Evolutionary conservation across 2,113 vertebrate species (phyloP), one percentile per base, ranked within the genome.

Genomic region (Nerophis lumbriciformis): DNA sequence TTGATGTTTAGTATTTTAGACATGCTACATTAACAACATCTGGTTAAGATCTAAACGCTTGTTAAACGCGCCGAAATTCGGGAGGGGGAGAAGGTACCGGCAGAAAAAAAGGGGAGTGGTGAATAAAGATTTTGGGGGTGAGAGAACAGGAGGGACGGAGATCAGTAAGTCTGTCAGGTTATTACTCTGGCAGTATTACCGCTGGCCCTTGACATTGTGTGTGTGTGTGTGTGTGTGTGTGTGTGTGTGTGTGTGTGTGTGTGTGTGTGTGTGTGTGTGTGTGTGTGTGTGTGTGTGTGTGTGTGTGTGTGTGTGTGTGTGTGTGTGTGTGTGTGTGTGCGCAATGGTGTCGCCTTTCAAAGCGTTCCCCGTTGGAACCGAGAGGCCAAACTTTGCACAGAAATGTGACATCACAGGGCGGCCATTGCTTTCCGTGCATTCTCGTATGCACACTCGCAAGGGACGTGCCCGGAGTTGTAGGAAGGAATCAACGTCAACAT

Each of bases 21-120:
- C 90, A 93, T 90, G 90, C 85, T 90, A 91, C 90, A 92, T 92
- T 90, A 91, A 90, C 89, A 79, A 88, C 91, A 93, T 92, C 90
- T 92, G 91, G 88, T 91, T 91, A 91, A 90, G 88, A 92, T 93
- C 90, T 91, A 89, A 92, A 91, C 90, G 89, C 91, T 91, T 92
- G 90, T 92, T 92, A 92, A 92, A 92, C 87, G 87, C 79, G 79
- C 85, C 83, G 88, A 91, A 92, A 92, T 88, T 89, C 66, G 45
- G 76, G 80, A 84, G 83, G 75, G 78, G 84, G 83, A 63, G 71
- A 75, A 80, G 81, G 82, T 82, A 72, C 28, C 28, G 50, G 75
- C 60, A 74, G 77, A 69, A 61, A 75, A 64, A 73, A 74, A 82
- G 83, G 72, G 60, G 79, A 80, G 76, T 73, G 69, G 52, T 72